Evolutionary conservation across 2,888 invertebrate genomes (phyloP), one percentile per base, ranked within the genome.

Genomic region (Cyclophora punctaria): DNA sequence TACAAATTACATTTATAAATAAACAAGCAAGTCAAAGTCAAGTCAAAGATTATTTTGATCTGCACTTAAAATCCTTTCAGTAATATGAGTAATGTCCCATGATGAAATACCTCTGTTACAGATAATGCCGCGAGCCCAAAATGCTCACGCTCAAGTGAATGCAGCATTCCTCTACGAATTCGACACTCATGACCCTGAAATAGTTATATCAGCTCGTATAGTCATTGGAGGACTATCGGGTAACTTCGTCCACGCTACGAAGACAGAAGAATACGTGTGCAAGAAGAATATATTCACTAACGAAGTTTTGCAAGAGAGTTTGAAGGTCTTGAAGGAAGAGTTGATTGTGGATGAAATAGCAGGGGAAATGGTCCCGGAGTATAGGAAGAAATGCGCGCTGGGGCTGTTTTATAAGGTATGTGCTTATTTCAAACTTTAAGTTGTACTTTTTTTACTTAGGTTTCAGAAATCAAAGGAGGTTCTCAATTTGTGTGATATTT

Each of bases 91-190:
- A 1, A 20, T 20, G 20, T n/a, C n/a, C n/a, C n/a, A n/a, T 20
- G 20, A 1, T 20, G 20, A 20, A 20, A 20, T 20, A 54, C 7
- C 37, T 42, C 3, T 7, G 5, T 48, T 84, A 51, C 61, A 94
- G 94, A 91, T 95, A 50, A 93, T 93, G 90, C 91, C 93, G 2
- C 82, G 94, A 51, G 89, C 92, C 2, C 93, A 93, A 79, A 94
- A 93, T 65, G 91, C 93, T 0, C 94, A 93, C 61, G 94, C 94
- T 0, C 90, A 92, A 65, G 92, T 95, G 0, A 94, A 95, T 63
- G 93, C 93, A 7, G 95, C 91, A 3, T 94, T 95, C 69, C 76
- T 92, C 0, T 90, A 93, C 52, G 89, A 91, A 67, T 71, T 94
- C 45, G 72, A 88, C 49, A 35, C 56, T 3, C 51, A 64, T 0